These are phyloP conservation scores for Scolopax mira DNA, from an alignment of 2,113 vertebrate species.

Conservation along the genomic window DNA sequence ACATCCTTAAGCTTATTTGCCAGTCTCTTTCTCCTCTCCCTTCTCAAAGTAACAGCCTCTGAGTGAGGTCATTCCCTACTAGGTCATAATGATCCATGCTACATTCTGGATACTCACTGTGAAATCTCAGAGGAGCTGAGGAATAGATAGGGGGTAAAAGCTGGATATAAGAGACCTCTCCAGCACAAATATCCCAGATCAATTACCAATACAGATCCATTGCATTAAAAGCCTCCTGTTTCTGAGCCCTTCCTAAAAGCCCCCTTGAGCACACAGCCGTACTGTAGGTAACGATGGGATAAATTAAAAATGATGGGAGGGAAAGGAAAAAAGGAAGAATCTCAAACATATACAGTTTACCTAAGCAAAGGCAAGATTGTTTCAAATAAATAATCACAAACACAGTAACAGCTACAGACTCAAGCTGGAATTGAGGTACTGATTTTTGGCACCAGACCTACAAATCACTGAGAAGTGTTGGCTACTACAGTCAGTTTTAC, in stretches of 20 bases:
- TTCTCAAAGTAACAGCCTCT: neutral
- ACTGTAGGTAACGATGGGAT: neutral
- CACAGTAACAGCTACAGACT: neutral
- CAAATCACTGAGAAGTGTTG: neutral
- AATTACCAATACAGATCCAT: slow-evolving; percentile 6
- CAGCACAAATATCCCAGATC: neutral
- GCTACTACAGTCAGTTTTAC: neutral
- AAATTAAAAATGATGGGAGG: neutral
- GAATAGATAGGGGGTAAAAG: neutral
- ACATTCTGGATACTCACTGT: neutral
- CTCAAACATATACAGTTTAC: neutral
- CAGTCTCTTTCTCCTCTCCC: neutral
- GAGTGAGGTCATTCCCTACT: neutral
- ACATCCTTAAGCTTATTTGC: neutral
- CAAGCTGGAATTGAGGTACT: neutral
- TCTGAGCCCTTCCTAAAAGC: neutral
- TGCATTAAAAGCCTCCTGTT: slow-evolving; percentile 6
- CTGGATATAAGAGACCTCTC: neutral
- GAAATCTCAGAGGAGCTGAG: slow-evolving; percentile 7
- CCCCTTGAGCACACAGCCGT: neutral
- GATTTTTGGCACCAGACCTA: neutral
- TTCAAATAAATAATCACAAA: neutral
- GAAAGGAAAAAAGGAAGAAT: neutral
- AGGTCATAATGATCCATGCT: neutral
- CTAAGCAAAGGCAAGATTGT: neutral